Base-by-base conservation (phyloP, 2,113 vertebrate species). In the Psittacara wagleri region DNA sequence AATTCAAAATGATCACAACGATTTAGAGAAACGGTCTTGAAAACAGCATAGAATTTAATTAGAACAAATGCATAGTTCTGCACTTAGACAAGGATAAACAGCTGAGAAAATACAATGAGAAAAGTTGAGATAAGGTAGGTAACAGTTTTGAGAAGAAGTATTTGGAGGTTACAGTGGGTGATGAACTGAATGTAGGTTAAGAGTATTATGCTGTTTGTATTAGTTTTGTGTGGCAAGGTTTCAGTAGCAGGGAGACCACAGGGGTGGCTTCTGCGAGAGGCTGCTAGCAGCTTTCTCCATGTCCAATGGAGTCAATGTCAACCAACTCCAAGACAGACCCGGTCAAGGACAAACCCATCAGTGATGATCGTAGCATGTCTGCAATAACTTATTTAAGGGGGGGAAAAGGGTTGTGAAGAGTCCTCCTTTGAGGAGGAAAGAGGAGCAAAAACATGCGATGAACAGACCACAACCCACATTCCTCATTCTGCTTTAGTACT, bases 1-100 rank as follows among this genome's bases (percentile, higher is more conserved):
- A 81, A 72, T 96, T 92, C 88, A 89, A 92, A 94, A 92, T 68
- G 31, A 92, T 89, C 61, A 61, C 68, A 90, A 57, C 62, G 33
- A 63, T 92, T 95, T 63, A 78, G 61, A 64, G 43, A 94, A 96
- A 86, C 31, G 70, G 33, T 78, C 33, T 75, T 82, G 57, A 57
- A 95, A 89, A 75, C 17, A 89, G 22, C 17, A 37, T 3, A 64
- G 66, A 86, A 73, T 87, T 84, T 82, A 89, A 92, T 95, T 92
- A 76, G 62, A 90, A 87, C 6, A 82, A 89, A 91, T 61, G 3
- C 15, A 37, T 59, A 5, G 17, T 39, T 93, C 39, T 90, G 41
- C 33, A 57, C 39, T 91, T 82, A 61, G 55, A 13, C 43, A 44
- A 11, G 17, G 35, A 75, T 75, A 89, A 92, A 84, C 6, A 59